Evolutionary conservation across 2,888 invertebrate genomes (phyloP).

Genomic region (Mythimna pallens): DNA sequence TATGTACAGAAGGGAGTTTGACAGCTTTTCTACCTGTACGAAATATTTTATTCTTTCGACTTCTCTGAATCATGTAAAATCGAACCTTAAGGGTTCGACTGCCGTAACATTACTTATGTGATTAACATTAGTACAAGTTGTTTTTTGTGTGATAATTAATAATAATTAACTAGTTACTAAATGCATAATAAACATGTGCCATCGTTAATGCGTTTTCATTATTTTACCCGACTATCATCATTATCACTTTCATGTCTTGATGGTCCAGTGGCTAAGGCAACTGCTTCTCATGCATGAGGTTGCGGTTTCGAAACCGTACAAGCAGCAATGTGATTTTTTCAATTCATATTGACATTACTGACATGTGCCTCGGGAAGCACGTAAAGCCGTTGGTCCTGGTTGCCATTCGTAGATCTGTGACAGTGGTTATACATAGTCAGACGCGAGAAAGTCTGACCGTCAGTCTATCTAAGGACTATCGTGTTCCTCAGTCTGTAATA

Average conservation of each 20-base stretch:
- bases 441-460: too few relatives aligned
- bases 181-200: constrained; percentile 8
- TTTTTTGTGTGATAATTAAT: constrained; percentile 8
- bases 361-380: too few relatives aligned
- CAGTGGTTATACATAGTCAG: too few relatives aligned
- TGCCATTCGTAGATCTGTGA: too few relatives aligned
- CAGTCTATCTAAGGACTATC: too few relatives aligned
- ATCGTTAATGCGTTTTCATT: constrained; percentile 16
- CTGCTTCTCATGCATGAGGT: too few relatives aligned
- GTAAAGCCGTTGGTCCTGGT: too few relatives aligned
- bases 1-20: neutral
- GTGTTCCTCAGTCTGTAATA: too few relatives aligned
- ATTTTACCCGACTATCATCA: neutral
- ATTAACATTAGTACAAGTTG: neutral
- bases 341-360: too few relatives aligned
- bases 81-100: neutral
- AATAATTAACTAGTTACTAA: constrained; percentile 3
- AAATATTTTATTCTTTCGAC: neutral
- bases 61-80: neutral
- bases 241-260: neutral
- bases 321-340: too few relatives aligned
- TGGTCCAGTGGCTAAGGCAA: too few relatives aligned
- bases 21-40: neutral
- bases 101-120: neutral
- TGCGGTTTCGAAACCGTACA: too few relatives aligned